phyloP scores from a whole-genome alignment of 2,113 vertebrate species.

The Cyanoramphus novaezelandiae region DNA sequence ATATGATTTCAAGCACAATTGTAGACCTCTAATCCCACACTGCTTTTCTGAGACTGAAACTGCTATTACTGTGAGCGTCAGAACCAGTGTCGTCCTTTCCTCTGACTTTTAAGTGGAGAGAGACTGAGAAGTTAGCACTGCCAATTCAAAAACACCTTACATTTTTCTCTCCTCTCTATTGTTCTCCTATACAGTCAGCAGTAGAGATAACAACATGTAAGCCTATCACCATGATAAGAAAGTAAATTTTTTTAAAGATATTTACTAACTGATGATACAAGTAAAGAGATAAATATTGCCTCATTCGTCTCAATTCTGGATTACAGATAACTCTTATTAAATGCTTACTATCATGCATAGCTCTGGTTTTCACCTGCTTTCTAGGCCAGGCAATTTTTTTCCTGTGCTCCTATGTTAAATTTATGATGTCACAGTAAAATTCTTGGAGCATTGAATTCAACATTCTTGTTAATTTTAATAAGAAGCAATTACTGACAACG shows the following conservation, averaged over 20 bases:
- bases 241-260: neutral
- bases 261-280: neutral
- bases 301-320: neutral
- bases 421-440: neutral
- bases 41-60: neutral
- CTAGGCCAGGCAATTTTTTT: neutral
- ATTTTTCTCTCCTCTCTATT: neutral
- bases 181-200: neutral
- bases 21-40: neutral
- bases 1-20: neutral
- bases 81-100: neutral
- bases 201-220: neutral
- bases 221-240: neutral
- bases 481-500: neutral
- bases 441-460: neutral
- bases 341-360: neutral
- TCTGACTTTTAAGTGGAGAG: neutral
- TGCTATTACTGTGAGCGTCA: neutral
- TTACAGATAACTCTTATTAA: neutral
- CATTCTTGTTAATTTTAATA: neutral
- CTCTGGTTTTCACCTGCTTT: neutral
- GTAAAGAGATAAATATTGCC: neutral
- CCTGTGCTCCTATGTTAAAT: neutral
- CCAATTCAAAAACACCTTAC: neutral
- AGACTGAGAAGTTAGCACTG: neutral